phyloP scores from a whole-genome alignment of 2,888 invertebrate genomes.

The Drosophila neonasuta region DNA sequence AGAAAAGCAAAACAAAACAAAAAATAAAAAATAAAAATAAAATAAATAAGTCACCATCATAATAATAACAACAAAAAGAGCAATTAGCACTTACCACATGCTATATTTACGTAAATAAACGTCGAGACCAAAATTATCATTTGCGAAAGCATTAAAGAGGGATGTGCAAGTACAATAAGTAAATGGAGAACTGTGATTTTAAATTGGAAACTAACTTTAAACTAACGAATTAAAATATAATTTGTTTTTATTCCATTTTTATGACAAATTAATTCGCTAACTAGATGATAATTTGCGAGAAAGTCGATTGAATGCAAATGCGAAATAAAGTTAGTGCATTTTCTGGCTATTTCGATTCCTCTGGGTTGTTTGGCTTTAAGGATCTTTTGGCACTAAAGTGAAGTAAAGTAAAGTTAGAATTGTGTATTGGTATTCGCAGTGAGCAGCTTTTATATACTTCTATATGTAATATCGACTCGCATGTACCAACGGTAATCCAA shows the following conservation, averaged over 20 bases:
- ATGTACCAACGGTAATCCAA: slow-evolving; percentile 53
- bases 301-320: neutral
- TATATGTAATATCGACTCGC: slow-evolving; percentile 1
- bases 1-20: slow-evolving; percentile 13
- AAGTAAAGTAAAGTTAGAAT: slow-evolving; percentile 1
- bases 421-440: neutral
- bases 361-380: neutral
- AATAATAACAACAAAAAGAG: slow-evolving; percentile 32
- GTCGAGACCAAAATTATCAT: slow-evolving; percentile 17
- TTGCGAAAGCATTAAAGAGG: neutral
- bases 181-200: neutral
- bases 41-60: slow-evolving; percentile 31
- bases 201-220: neutral
- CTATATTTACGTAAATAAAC: slow-evolving; percentile 8
- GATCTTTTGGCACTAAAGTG: too few relatives aligned
- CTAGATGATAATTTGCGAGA: neutral
- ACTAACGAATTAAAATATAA: neutral
- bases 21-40: slow-evolving; percentile 2
- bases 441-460: slow-evolving; percentile 7
- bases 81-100: slow-evolving; percentile 44
- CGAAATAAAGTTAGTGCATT: neutral
- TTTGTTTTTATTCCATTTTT: neutral
- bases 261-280: neutral
- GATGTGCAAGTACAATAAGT: neutral
- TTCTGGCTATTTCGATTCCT: neutral